Base-by-base conservation (phyloP, 2,888 invertebrate genomes). In the Liodrosophila aerea region DNA sequence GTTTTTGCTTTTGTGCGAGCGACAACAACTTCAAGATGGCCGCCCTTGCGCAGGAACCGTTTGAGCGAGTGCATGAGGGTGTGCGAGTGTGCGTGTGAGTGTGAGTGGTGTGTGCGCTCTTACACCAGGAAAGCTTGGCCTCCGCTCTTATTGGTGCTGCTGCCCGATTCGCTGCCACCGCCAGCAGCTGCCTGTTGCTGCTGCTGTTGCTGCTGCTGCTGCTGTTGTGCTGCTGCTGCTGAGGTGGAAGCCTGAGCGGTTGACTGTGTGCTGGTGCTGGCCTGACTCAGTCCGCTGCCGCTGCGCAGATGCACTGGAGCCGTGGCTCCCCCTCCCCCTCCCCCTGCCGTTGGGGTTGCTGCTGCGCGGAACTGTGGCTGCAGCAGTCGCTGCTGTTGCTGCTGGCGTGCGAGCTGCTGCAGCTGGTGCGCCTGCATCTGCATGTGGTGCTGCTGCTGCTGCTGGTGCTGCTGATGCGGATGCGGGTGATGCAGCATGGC, bases 71-170 rank as follows among this genome's bases (percentile, higher is more conserved):
- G 33, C 27, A 11, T 30, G 52, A 36, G 49, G 31, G 46, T 18
- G 43, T 33, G 61, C 13, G 45, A 29, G 62, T 41, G 50, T 47
- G 16, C 5, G 43, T 2, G 36, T 3, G 41, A 3, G 41, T 11
- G 59, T 3, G 50, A 47, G 63, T 7, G 41, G 22, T 30, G 57
- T 51, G 43, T 16, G 49, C 1, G 30, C 40, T 65, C 64, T 69
- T 88, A 90, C 58, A 89, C 90, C 73, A 90, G 85, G 77, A 89
- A 89, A 57, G 89, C 88, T 78, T 89, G 89, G 27, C 88, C 88
- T 63, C 84, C 77, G 60, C 83, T 73, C 76, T 84, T 82, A 74
- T 72, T 76, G 73, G 57, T 72, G 59, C 74, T 77, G 65, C 64
- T 78, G 65, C 64, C 71, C 41, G 61, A 63, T 49, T 61, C 64